phyloP scores from a whole-genome alignment of 2,113 vertebrate genomes.

The Cyanistes caeruleus region DNA sequence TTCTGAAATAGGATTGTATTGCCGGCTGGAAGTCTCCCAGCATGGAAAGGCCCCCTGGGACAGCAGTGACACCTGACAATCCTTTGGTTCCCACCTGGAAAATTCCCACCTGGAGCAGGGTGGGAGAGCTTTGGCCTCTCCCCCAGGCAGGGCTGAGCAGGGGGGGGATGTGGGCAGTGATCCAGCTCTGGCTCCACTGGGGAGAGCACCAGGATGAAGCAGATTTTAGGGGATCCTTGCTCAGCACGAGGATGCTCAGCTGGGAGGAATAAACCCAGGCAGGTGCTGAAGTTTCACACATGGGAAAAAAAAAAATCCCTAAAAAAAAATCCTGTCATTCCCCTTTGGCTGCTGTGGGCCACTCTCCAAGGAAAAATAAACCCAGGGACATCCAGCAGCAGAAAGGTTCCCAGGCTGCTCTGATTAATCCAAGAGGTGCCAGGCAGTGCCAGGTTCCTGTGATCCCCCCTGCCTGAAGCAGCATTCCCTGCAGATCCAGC shows the following conservation, averaged over 20 bases:
- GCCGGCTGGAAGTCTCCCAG: not conserved
- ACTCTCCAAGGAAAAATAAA: not conserved
- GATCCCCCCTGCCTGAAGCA: not conserved
- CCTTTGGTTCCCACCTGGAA: not conserved
- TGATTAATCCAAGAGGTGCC: not conserved
- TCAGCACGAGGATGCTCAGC: not conserved
- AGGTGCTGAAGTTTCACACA: rapidly evolving
- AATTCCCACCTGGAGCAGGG: not conserved
- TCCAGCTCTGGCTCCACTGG: rapidly evolving
- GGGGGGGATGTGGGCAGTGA: not conserved
- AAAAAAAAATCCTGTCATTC: not conserved
- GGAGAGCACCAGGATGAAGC: not conserved
- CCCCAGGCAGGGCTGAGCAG: not conserved
- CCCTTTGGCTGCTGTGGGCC: not conserved
- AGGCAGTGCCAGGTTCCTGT: not conserved
- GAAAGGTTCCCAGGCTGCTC: not conserved
- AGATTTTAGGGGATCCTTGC: not conserved
- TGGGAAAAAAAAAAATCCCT: not conserved
- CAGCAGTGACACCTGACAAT: not conserved
- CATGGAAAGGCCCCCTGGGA: not conserved
- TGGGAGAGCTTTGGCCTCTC: not conserved
- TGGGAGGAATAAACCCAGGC: not conserved
- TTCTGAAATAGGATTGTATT: not conserved
- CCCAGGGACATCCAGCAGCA: not conserved
- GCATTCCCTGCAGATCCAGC: not conserved